Conservation (phyloP, 2,888 invertebrate genomes). For the Drosophila engyochracea region DNA sequence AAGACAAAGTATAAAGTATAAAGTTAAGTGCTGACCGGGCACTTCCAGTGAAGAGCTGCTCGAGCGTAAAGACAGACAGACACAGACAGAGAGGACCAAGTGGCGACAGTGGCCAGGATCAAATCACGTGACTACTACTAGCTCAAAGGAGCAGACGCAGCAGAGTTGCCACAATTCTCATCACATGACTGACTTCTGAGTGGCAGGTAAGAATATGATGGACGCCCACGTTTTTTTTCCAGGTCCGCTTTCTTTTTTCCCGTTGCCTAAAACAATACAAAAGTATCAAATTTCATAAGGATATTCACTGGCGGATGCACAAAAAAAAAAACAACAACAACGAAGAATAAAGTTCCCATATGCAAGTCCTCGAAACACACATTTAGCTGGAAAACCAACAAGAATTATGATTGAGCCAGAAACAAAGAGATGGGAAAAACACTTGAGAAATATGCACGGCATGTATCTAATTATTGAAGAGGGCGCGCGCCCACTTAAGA, state of each 20-base stretch:
- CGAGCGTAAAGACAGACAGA: slow-evolving; percentile 29
- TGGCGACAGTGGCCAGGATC: slow-evolving; percentile 56
- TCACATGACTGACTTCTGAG: slow-evolving; percentile 31
- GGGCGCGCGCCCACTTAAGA: slow-evolving; percentile 68
- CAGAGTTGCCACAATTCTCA: slow-evolving; percentile 13
- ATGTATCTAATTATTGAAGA: slow-evolving; percentile 73
- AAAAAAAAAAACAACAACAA: background rate
- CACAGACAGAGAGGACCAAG: slow-evolving; percentile 45
- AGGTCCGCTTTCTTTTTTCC: slow-evolving; percentile 19
- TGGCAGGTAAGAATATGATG: slow-evolving; percentile 55
- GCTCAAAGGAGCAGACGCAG: slow-evolving; percentile 26
- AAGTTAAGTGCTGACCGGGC: slow-evolving; percentile 41
- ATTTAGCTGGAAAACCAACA: slow-evolving; percentile 43
- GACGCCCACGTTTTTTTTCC: slow-evolving; percentile 61
- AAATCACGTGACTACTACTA: slow-evolving; percentile 55
- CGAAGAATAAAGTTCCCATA: slow-evolving; percentile 58
- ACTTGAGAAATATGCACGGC: slow-evolving; percentile 52
- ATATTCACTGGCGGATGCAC: slow-evolving; percentile 52
- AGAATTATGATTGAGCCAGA: slow-evolving; percentile 40
- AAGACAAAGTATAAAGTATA: slow-evolving; percentile 18
- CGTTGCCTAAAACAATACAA: slow-evolving; percentile 56
- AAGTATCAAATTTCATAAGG: slow-evolving; percentile 75
- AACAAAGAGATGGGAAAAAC: slow-evolving; percentile 54
- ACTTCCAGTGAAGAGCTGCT: slow-evolving; percentile 59
- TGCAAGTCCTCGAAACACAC: slow-evolving; percentile 49